Evolutionary conservation across 2,888 invertebrate species (phyloP), one percentile per base, ranked within the genome.

Genomic region (Eretmocerus hayati): DNA sequence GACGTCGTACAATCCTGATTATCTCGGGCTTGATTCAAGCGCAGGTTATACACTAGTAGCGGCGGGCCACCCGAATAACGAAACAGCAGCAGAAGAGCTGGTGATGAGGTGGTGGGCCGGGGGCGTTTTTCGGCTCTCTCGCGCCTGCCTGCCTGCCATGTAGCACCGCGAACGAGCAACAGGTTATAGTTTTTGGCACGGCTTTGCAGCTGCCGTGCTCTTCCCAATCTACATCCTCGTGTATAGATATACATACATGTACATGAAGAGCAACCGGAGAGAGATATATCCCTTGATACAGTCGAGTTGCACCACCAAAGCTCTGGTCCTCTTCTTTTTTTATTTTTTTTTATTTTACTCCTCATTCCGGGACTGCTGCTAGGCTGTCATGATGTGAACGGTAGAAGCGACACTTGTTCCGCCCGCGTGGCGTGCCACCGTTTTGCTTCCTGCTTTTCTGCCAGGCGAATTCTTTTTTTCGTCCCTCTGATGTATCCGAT

Each of bases 101-200:
- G n/a, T n/a, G n/a, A n/a, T n/a, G n/a, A n/a, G n/a, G n/a, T 15
- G 11, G 33, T 13, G 31, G 47, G 57, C 66, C 63, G 58, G 63
- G 62, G 66, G 67, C 65, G 67, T 65, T 69, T 67, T 68, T 67
- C 65, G 66, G 60, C 62, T 64, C 68, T n/a, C n/a, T n/a, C n/a
- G 64, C 30, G 6, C 30, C 8, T 30, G 30, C 30, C 30, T 6
- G 56, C 53, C 49, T 50, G 51, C 53, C n/a, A n/a, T n/a, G n/a
- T n/a, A n/a, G 52, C 55, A 52, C 54, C 47, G 57, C 55, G 53
- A 16, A 60, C 57, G 53, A 58, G 68, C 69, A 69, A 69, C 69
- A 69, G 68, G 69, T 69, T 68, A 67, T 66, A 68, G 69, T 69
- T 69, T 69, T 69, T 69, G 69, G 68, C 69, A 64, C 18, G 26